Evolutionary conservation across 2,113 vertebrate species (phyloP).

Genomic region (Otolemur garnettii): DNA sequence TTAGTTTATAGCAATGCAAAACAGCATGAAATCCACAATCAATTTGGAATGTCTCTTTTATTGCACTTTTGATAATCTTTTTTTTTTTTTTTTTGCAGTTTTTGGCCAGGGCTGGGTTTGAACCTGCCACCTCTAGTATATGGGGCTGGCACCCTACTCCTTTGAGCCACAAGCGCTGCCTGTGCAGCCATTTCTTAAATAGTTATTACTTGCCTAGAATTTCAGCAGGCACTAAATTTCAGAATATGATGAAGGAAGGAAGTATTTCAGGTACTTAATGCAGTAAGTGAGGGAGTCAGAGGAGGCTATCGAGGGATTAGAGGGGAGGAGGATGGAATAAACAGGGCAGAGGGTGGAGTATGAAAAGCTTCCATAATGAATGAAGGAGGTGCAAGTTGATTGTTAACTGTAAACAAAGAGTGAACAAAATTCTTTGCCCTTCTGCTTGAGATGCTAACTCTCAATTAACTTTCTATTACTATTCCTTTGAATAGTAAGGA

Average conservation of each 20-base stretch:
- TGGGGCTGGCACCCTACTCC: too few relatives aligned
- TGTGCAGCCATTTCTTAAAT: conserved; percentile 4
- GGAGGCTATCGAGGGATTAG: background rate
- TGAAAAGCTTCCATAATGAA: background rate
- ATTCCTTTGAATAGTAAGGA: background rate
- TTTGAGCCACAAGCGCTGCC: too few relatives aligned
- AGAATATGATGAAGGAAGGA: background rate
- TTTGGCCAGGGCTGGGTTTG: too few relatives aligned
- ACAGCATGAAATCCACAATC: background rate
- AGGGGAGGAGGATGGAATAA: background rate
- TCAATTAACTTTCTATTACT: background rate
- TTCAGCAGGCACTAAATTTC: background rate
- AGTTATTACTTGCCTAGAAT: background rate
- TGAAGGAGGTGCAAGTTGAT: background rate
- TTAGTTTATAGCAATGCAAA: conserved; percentile 26
- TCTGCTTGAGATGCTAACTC: background rate
- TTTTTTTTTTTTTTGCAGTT: too few relatives aligned
- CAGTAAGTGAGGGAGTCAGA: background rate
- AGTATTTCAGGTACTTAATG: background rate
- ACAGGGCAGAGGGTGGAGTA: background rate
- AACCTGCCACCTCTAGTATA: too few relatives aligned
- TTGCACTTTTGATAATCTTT: background rate
- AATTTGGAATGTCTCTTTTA: background rate
- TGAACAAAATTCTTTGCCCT: conserved; percentile 42
- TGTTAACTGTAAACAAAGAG: background rate